Evolutionary conservation across 2,888 invertebrate genomes (phyloP), one percentile per base, ranked within the genome.

Genomic region (Leucoptera coffeella): DNA sequence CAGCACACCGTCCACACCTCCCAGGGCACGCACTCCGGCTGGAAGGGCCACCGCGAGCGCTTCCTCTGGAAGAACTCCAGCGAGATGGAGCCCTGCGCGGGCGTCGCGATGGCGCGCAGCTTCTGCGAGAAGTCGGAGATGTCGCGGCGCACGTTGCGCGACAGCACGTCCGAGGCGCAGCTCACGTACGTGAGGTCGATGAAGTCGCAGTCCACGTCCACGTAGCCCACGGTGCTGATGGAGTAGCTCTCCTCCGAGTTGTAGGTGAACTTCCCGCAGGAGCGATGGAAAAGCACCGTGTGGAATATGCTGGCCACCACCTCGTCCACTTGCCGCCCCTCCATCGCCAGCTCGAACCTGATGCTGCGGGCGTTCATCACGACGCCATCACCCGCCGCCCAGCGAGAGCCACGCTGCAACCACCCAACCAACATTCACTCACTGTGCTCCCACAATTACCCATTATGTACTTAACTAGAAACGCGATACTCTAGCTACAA

Each of bases 131-230:
- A 89, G 30, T 77, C 73, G 12, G 82, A 82, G 32, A 89, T 85
- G 50, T 83, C 86, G 32, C 75, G 78, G 50, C 79, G 86, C 39
- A 85, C 75, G 37, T 73, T 80, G 41, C 77, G 79, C 34, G 82
- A 82, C 23, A 91, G 72, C 27, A 73, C 73, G n/a, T 80, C 77
- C 15, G 93, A 94, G 35, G 89, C 85, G 64, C 92, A 92, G 55
- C 93, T 87, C 14, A 93, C 96, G 64, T 97, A 97, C 5, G 96
- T 96, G 53, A 96, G 85, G 64, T 97, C 96, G 43, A 99, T 87
- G 53, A 93, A 94, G 60, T 97, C 92, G 72, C 97, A 99, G 60
- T 95, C 92, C 19, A 96, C 90, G 60, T 99, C 99, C 39, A 89
- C 85, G 49, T 93, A 90, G 36, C 96, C 95, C 28, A 99, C 80